Conservation (phyloP, 2,113 vertebrate species). For the Poeciliopsis retropinna region DNA sequence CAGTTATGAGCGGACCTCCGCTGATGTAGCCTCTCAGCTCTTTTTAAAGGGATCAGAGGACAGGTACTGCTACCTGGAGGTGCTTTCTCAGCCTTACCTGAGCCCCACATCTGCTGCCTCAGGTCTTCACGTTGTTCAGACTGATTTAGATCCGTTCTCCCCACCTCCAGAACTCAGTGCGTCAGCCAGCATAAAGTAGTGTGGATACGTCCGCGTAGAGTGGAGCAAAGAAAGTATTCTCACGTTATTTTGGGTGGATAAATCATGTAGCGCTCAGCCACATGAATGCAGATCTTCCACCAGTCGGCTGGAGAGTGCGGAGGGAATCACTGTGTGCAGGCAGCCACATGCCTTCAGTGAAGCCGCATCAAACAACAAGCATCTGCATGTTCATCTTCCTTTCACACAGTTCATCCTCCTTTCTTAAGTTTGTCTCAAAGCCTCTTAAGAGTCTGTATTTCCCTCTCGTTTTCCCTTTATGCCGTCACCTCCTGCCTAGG, state of each 20-base stretch:
- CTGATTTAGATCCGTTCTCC: slow-evolving; percentile 31
- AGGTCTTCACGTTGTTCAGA: slow-evolving; percentile 20
- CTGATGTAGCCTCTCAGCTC: slow-evolving; percentile 30
- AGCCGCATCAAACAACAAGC: slow-evolving; percentile 57
- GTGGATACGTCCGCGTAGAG: slow-evolving; percentile 10
- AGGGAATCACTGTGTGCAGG: slow-evolving; percentile 30
- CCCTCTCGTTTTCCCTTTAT: slow-evolving; percentile 27
- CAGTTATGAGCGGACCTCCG: slow-evolving; percentile 47
- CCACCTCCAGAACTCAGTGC: slow-evolving; percentile 35
- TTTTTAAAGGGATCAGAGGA: slow-evolving; percentile 62
- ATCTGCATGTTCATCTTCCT: slow-evolving; percentile 43
- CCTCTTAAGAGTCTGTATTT: slow-evolving; percentile 13
- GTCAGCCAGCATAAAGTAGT: slow-evolving; percentile 37
- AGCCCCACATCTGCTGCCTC: slow-evolving; percentile 69
- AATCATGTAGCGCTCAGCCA: slow-evolving; percentile 28
- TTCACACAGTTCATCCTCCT: slow-evolving; percentile 2
- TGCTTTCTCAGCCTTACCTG: slow-evolving; percentile 66
- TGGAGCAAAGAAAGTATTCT: slow-evolving; percentile 20
- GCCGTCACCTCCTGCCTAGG: slow-evolving; percentile 23
- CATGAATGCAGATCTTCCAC: slow-evolving; percentile 25
- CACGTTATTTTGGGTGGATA: slow-evolving; percentile 19
- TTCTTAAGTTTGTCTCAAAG: slow-evolving; percentile 26
- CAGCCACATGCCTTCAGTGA: slow-evolving; percentile 45
- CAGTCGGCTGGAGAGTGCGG: slow-evolving; percentile 35
- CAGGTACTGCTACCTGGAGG: slow-evolving; percentile 21